Percentiles rank a stretch among this genome's conserved stretches.
These are phyloP conservation scores for Platycercus adscitus DNA, from an alignment of 2,113 vertebrate genomes.

Conservation along the genomic window DNA sequence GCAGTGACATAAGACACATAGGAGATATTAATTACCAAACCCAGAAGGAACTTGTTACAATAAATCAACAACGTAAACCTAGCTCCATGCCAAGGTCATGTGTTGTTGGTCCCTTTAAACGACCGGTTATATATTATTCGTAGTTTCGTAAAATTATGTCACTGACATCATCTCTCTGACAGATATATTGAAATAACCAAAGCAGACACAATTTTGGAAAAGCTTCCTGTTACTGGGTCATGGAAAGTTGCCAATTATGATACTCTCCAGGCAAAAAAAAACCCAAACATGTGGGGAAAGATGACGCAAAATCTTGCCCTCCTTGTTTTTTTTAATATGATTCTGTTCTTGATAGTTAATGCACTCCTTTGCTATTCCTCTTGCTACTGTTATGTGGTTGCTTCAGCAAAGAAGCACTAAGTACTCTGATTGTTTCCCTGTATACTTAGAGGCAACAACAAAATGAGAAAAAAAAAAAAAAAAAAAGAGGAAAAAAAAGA, in stretches of 20 bases:
- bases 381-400: neutral
- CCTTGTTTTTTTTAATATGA: neutral
- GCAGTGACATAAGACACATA: neutral
- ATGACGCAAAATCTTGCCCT: neutral
- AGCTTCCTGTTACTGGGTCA: neutral
- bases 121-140: neutral
- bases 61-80: conserved; percentile 35
- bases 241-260: neutral
- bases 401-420: neutral
- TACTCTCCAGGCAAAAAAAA: neutral
- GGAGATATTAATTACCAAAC: conserved; percentile 36
- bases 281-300: neutral
- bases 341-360: neutral
- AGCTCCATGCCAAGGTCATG: neutral
- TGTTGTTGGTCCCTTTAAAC: neutral
- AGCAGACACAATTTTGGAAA: neutral
- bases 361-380: neutral
- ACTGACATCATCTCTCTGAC: neutral
- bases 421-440: neutral
- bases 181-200: neutral
- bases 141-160: neutral
- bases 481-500: neutral
- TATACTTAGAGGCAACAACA: neutral
- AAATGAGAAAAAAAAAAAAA: neutral
- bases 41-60: neutral